Conservation (phyloP, 2,888 invertebrate species). For the Andrena chrysosceles region DNA sequence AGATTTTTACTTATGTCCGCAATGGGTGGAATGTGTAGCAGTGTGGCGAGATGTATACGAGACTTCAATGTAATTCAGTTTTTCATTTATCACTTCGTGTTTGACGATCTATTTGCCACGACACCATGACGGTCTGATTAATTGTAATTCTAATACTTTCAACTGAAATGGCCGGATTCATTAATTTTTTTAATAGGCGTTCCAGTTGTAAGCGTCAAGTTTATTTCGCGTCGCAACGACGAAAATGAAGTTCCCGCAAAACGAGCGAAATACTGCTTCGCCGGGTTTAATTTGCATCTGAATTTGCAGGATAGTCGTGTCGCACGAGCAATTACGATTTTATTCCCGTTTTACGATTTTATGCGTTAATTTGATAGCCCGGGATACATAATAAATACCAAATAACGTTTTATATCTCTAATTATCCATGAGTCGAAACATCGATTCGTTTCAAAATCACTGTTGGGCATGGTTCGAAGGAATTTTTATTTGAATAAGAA, state of each 20-base stretch:
- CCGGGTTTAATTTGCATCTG: conserved; percentile 52
- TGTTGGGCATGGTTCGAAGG: too few relatives aligned
- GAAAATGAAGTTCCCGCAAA: conserved; percentile 34
- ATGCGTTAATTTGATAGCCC: conserved; percentile 30
- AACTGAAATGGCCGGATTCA: background rate
- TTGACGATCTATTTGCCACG: background rate
- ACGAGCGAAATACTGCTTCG: conserved; percentile 47
- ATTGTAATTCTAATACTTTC: conserved; percentile 11
- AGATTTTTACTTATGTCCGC: too few relatives aligned
- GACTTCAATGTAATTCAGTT: background rate
- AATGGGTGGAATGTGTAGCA: too few relatives aligned
- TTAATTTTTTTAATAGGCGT: conserved; percentile 34
- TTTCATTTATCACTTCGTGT: background rate
- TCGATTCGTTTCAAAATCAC: background rate
- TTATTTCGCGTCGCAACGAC: conserved; percentile 17
- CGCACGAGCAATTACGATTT: conserved; percentile 56
- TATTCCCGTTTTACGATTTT: conserved; percentile 34
- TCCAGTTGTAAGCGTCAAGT: conserved; percentile 26
- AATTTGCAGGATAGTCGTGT: conserved; percentile 37
- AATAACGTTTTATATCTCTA: conserved; percentile 17
- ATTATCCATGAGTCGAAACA: conserved; percentile 1
- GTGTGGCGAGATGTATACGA: background rate
- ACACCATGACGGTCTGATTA: background rate
- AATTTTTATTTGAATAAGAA: too few relatives aligned
- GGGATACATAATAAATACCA: conserved; percentile 24